These are phyloP conservation scores for Rhizoglyphus robini DNA, from an alignment of 1,140 invertebrate species.

Conservation along the genomic window DNA sequence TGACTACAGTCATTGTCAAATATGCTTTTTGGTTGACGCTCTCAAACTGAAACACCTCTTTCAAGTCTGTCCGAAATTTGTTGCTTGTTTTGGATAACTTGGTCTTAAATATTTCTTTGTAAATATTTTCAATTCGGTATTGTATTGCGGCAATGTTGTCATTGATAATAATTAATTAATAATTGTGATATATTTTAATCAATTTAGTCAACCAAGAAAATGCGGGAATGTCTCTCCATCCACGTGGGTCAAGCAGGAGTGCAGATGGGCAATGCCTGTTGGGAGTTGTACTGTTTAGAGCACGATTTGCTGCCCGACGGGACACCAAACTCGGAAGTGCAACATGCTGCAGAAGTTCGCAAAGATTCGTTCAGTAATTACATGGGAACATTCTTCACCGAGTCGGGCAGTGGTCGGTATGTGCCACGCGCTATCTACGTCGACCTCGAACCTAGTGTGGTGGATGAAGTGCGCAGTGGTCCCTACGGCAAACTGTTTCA, in stretches of 20 bases:
- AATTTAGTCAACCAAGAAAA: no score
- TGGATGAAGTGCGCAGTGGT: slow-evolving; percentile 54
- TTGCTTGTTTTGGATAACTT: no score
- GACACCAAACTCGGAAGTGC: slow-evolving; percentile 25
- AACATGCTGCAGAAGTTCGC: no score
- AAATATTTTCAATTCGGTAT: no score
- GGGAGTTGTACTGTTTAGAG: slow-evolving; percentile 75
- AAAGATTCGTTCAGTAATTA: slow-evolving; percentile 73
- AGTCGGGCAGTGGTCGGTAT: slow-evolving; percentile 72
- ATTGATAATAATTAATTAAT: no score
- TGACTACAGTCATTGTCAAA: no score
- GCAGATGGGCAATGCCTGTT: slow-evolving; percentile 68
- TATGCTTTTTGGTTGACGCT: no score
- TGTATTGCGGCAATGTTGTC: no score
- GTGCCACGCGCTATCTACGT: slow-evolving; percentile 68
- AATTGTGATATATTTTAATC: no score
- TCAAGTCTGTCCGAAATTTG: no score
- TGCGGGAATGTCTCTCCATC: slow-evolving; percentile 63
- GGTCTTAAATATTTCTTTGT: no score
- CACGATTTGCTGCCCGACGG: slow-evolving; percentile 38
- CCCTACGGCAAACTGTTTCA: slow-evolving; percentile 50
- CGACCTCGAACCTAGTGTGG: slow-evolving; percentile 72
- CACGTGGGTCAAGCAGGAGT: slow-evolving; percentile 78
- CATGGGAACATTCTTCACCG: slow-evolving; percentile 82
- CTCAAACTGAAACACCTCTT: no score